These are phyloP conservation scores for Elephantulus edwardii DNA, from an alignment of 2,113 vertebrate species.

Conservation along the genomic window DNA sequence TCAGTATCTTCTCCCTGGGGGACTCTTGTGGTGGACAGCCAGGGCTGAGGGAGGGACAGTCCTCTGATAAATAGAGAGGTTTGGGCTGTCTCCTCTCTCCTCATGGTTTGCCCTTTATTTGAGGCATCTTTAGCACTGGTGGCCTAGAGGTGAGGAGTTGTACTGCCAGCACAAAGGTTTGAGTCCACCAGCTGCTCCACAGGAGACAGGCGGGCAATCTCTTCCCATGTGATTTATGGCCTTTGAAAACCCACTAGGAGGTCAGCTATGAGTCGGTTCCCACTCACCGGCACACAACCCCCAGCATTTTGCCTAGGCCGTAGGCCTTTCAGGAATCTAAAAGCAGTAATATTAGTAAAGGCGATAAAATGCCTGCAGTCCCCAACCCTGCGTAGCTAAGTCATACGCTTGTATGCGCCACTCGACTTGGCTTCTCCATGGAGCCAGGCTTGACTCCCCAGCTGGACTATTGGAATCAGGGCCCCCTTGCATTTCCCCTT, in stretches of 20 bases:
- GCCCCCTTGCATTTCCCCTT: neutral
- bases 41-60: neutral
- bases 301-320: neutral
- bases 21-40: neutral
- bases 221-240: too few species aligned
- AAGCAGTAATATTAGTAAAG: neutral
- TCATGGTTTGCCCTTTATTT: neutral
- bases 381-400: neutral
- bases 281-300: too few species aligned
- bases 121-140: too few species aligned
- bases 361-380: neutral
- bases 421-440: neutral
- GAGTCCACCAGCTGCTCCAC: too few species aligned
- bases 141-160: too few species aligned
- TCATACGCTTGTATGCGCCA: neutral
- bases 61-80: neutral
- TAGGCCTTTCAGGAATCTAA: neutral
- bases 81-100: neutral
- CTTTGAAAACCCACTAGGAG: too few species aligned
- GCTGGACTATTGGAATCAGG: fast-evolving
- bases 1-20: neutral
- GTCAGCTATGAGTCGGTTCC: too few species aligned
- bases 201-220: too few species aligned
- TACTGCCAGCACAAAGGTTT: too few species aligned
- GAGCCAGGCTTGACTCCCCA: neutral